Evolutionary conservation across 2,113 vertebrate species (phyloP).

Genomic region (Epinephelus cyanopodus): DNA sequence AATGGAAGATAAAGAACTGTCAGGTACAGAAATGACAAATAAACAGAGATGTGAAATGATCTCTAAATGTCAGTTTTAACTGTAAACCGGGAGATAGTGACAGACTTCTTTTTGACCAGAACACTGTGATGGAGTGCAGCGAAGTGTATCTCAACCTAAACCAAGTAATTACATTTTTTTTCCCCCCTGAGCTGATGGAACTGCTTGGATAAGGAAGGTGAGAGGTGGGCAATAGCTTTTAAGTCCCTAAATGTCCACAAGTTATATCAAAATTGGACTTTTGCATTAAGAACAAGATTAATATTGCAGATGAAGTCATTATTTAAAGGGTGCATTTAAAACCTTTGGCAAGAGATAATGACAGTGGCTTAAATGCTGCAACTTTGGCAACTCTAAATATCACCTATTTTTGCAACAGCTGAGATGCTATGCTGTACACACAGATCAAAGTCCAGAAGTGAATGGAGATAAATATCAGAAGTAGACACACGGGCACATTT

Average conservation of each 20-base stretch:
- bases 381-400: background rate
- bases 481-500: conserved; percentile 25
- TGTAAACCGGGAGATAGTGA: conserved; percentile 30
- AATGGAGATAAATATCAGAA: conserved; percentile 36
- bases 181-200: conserved; percentile 5
- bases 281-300: no score
- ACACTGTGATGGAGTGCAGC: conserved; percentile 39
- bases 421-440: background rate
- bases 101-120: background rate
- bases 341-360: conserved; percentile 16
- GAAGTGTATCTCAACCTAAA: conserved; percentile 54
- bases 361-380: background rate
- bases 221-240: conserved; percentile 42
- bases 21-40: conserved; percentile 24
- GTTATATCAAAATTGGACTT: conserved; percentile 17
- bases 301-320: background rate
- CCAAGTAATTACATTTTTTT: conserved; percentile 50
- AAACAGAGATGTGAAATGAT: conserved; percentile 17
- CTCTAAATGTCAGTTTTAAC: conserved; percentile 38
- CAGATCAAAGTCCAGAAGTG: background rate
- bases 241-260: conserved; percentile 22
- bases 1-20: conserved; percentile 27
- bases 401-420: background rate
- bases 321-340: background rate
- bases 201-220: conserved; percentile 35